A percentile compares a stretch with the other conserved stretches of the same genome.
These are phyloP conservation scores for Macropis europaea DNA, from an alignment of 2,888 invertebrate species.

Conservation along the genomic window DNA sequence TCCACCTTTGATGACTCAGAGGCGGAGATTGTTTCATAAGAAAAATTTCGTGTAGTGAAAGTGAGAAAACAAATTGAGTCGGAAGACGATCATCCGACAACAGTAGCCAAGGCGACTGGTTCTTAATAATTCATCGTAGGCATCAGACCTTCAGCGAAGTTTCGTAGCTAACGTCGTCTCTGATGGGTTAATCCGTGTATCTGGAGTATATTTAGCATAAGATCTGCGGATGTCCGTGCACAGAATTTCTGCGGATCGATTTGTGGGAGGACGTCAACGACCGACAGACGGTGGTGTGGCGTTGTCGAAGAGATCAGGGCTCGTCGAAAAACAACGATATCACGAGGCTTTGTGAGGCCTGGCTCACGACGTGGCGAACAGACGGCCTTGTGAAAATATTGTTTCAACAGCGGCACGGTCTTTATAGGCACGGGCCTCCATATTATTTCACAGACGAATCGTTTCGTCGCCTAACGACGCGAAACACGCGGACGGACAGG, in stretches of 20 bases:
- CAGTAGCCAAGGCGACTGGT: too few relatives aligned
- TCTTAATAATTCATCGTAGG: too few relatives aligned
- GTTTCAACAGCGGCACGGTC: slow-evolving; percentile 59
- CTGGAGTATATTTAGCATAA: slow-evolving; percentile 39
- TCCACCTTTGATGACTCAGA: too few relatives aligned
- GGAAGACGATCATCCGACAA: too few relatives aligned
- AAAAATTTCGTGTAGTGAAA: too few relatives aligned
- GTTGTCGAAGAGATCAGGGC: slow-evolving; percentile 31
- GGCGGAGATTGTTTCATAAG: too few relatives aligned
- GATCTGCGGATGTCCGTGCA: slow-evolving; percentile 36
- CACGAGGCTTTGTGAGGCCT: slow-evolving; percentile 39
- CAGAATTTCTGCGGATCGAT: slow-evolving; percentile 56
- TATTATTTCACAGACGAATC: slow-evolving; percentile 54
- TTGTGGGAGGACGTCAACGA: slow-evolving; percentile 50
- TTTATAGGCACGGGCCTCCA: slow-evolving; percentile 26
- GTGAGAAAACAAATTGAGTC: too few relatives aligned
- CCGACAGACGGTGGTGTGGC: slow-evolving; percentile 29
- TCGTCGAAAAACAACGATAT: slow-evolving; percentile 59
- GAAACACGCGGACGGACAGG: background rate
- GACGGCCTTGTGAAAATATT: slow-evolving; percentile 71
- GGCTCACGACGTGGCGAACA: slow-evolving; percentile 57
- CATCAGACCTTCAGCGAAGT: too few relatives aligned
- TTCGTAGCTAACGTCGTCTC: too few relatives aligned
- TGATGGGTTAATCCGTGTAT: slow-evolving; percentile 6
- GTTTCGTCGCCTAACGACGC: slow-evolving; percentile 14